A percentile compares a stretch with the other conserved stretches of the same genome.
Evolutionary conservation across 2,113 vertebrate species (phyloP).

Genomic region (Lepus americanus): DNA sequence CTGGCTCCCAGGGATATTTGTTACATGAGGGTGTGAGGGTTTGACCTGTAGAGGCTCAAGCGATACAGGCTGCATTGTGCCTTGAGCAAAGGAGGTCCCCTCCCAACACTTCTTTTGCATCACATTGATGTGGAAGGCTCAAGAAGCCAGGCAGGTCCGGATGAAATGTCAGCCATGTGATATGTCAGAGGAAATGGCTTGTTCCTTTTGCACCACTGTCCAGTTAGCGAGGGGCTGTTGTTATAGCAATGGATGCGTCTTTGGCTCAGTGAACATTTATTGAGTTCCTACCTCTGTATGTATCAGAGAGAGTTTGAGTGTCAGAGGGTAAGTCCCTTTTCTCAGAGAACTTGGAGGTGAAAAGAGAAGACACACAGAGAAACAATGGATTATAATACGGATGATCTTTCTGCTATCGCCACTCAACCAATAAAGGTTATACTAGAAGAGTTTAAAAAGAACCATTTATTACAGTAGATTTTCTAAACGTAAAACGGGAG

Average conservation of each 20-base stretch:
- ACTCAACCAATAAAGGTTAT: neutral
- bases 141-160: neutral
- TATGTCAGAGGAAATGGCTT: neutral
- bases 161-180: neutral
- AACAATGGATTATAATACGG: neutral
- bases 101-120: neutral
- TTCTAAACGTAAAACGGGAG: constrained; percentile 38
- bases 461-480: neutral
- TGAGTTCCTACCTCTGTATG: neutral
- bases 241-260: neutral
- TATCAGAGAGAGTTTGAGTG: neutral
- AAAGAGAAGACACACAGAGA: neutral
- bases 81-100: neutral
- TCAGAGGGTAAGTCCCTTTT: neutral
- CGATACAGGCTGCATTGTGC: neutral
- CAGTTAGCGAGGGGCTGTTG: neutral
- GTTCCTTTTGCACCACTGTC: constrained; percentile 37
- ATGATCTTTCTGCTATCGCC: neutral
- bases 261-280: neutral
- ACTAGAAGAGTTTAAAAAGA: neutral
- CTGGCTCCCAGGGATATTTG: neutral
- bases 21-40: neutral
- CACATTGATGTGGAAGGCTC: neutral
- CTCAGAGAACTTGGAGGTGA: neutral
- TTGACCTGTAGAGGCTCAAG: neutral